Conservation (phyloP, 2,888 invertebrate genomes). For the Limnephilus auricula region DNA sequence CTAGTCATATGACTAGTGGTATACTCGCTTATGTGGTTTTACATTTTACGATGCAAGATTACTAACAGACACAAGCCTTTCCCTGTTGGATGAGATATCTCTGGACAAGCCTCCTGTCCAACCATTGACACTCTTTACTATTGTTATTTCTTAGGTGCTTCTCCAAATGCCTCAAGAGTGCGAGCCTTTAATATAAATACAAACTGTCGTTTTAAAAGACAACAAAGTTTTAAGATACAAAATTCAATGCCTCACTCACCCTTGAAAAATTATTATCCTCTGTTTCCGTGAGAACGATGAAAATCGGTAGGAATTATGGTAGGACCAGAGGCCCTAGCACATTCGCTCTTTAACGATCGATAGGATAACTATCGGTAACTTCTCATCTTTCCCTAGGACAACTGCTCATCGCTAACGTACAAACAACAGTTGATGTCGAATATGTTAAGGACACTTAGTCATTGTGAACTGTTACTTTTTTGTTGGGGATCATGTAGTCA, state of each 20-base stretch:
- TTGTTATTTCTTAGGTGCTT: not conserved
- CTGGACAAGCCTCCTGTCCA: not conserved
- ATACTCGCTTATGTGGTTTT: not conserved
- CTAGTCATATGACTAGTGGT: conserved; percentile 14
- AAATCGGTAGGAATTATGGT: not conserved
- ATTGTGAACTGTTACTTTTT: no score
- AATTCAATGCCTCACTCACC: not conserved
- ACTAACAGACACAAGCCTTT: not conserved
- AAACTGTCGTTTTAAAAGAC: not conserved
- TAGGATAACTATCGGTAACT: no score
- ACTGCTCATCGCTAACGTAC: no score
- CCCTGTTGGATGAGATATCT: not conserved
- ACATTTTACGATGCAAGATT: not conserved
- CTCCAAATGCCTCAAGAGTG: not conserved
- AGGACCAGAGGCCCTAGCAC: no score
- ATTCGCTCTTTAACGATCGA: no score
- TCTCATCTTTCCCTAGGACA: no score
- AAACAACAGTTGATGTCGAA: no score
- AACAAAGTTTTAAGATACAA: not conserved
- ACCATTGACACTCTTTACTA: not conserved
- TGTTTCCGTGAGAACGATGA: not conserved
- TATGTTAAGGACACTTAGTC: no score
- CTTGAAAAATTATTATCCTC: not conserved
- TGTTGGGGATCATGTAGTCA: no score
- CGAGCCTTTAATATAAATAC: not conserved